Evolutionary conservation across 1,140 invertebrate species (phyloP).

Genomic region (Neotoxoptera formosana): DNA sequence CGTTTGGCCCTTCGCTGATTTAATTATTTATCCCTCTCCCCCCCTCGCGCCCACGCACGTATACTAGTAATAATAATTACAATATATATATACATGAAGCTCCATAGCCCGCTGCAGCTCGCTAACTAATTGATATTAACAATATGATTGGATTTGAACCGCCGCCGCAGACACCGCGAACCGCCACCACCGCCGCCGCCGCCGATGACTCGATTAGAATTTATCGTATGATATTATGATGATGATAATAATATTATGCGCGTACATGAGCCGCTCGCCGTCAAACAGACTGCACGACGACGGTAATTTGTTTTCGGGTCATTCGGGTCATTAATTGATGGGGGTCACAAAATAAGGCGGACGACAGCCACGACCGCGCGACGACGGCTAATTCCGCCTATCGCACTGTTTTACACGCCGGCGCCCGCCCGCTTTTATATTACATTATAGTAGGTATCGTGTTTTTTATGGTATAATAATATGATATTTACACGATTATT

Average conservation of each 20-base stretch:
- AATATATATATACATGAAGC: neutral
- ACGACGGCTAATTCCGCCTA: neutral
- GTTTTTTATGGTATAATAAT: neutral
- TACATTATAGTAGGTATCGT: neutral
- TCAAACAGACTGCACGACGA: neutral
- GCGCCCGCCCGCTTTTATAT: neutral
- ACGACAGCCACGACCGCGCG: neutral
- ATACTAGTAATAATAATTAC: neutral
- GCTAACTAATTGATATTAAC: conserved; percentile 13
- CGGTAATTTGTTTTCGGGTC: conserved; percentile 8
- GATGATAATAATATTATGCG: neutral
- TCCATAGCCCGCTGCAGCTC: neutral
- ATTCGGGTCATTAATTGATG: conserved; percentile 6
- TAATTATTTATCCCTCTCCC: neutral
- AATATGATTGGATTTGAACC: neutral
- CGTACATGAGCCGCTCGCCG: neutral
- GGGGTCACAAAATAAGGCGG: conserved; percentile 3
- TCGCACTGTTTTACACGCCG: neutral
- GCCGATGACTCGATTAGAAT: neutral
- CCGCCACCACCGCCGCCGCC: too few species aligned
- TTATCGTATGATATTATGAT: neutral
- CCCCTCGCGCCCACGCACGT: too few species aligned
- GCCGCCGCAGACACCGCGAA: neutral
- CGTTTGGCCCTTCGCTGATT: neutral
- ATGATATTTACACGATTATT: neutral